Percentiles rank a stretch among this genome's conserved stretches.
phyloP scores from a whole-genome alignment of 1,140 invertebrate species.

The Trissolcus basalis region DNA sequence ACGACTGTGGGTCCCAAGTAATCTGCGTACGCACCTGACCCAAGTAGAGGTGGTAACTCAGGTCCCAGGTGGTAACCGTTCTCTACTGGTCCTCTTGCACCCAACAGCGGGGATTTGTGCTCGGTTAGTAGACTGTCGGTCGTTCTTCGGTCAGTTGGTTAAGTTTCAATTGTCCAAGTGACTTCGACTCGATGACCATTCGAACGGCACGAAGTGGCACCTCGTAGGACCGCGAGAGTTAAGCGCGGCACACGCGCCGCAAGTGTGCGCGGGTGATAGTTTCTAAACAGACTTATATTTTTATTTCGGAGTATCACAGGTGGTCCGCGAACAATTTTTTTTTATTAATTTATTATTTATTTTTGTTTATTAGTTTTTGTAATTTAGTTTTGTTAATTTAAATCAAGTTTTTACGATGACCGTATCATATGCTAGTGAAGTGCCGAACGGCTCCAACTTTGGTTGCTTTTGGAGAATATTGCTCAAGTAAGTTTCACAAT shows the following conservation, averaged over 20 bases:
- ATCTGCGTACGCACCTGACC: slow-evolving; percentile 56
- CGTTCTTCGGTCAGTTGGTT: slow-evolving; percentile 70
- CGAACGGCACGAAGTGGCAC: slow-evolving; percentile 30
- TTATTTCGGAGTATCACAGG: slow-evolving; percentile 2
- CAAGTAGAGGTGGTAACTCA: slow-evolving; percentile 63
- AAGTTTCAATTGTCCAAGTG: slow-evolving; percentile 43
- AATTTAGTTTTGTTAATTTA: slow-evolving; percentile 25
- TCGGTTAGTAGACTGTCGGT: slow-evolving; percentile 72
- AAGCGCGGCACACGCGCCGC: slow-evolving; percentile 64
- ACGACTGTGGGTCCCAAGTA: slow-evolving; percentile 24
- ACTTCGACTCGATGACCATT: slow-evolving; percentile 40
- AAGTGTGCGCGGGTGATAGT: slow-evolving; percentile 65
- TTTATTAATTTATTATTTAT: slow-evolving; percentile 9
- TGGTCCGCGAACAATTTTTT: slow-evolving; percentile 2
- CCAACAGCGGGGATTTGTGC: slow-evolving; percentile 62
- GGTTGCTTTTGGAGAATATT: slow-evolving; percentile 93
- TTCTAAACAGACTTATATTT: too few relatives aligned
- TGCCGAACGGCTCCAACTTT: slow-evolving; percentile 92
- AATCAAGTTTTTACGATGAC: slow-evolving; percentile 80
- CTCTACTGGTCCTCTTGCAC: slow-evolving; percentile 66
- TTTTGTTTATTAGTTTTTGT: slow-evolving; percentile 50
- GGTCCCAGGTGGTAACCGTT: slow-evolving; percentile 65
- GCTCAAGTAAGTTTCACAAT: slow-evolving; percentile 82
- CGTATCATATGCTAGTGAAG: slow-evolving; percentile 90
- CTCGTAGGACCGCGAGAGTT: slow-evolving; percentile 29